Base-by-base conservation (phyloP, 2,888 invertebrate species). In the Desoria tigrina region DNA sequence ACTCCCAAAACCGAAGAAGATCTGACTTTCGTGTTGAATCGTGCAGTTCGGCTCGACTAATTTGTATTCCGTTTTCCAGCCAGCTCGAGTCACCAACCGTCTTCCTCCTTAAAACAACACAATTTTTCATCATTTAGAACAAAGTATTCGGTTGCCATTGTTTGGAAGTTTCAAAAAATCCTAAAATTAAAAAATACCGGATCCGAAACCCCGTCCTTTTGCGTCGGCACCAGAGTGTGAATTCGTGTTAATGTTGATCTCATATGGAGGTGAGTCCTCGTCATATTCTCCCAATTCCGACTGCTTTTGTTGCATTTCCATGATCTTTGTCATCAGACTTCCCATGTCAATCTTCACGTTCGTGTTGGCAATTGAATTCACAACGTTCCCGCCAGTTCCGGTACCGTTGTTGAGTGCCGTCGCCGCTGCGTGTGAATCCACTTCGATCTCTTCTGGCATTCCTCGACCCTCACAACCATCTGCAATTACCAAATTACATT, bases 1-100 rank as follows among this genome's bases (percentile, higher is more conserved):
- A n/a, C 42, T 58, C 4, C 58, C 58, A 7, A 58, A 32, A 16
- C 60, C 60, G 28, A 61, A 66, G n/a, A 57, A 66, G 3, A 66
- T 50, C 1, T 57, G 27, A 2, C 57, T 49, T 11, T 27, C 39
- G 21, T 42, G 21, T 4, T 56, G n/a, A 6, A 66, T 11, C 14
- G 61, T 66, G 2, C 27, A 37, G 32, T 66, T 66, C 6, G 50
- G 45, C 3, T n/a, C 57, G 2, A 57, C 28, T 6, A 24, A 24
- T 2, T 45, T 42, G 56, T 42, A 27, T 23, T 66, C 61, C 4
- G 65, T 66, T 39, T 58, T 66, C 65, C 65, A 66, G 1, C 65
- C 65, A 1, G 49, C 55, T 2, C 54, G 24, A 11, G 32, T 32
- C 32, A n/a, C n/a, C 18, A 24, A 53, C n/a, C n/a, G n/a, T n/a